phyloP scores from a whole-genome alignment of 2,113 vertebrate species.

The Myrmecobius fasciatus region DNA sequence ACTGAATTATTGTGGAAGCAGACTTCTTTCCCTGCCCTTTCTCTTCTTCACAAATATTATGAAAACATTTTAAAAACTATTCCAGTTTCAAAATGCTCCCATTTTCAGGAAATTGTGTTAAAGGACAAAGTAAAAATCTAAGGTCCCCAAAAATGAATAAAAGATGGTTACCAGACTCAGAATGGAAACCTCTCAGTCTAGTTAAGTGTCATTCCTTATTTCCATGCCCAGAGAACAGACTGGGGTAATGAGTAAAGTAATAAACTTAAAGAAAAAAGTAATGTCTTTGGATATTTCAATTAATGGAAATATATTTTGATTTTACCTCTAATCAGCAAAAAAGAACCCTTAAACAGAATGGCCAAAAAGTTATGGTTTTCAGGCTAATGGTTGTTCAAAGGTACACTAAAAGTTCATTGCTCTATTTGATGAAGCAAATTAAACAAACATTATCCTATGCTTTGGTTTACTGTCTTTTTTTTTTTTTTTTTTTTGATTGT shows the following conservation, averaged over 20 bases:
- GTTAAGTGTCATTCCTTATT: neutral
- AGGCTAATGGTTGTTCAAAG: neutral
- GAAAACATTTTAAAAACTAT: neutral
- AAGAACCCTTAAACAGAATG: neutral
- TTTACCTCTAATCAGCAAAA: neutral
- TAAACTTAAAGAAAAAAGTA: too few relatives aligned
- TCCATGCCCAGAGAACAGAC: neutral
- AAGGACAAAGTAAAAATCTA: too few relatives aligned
- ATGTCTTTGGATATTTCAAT: neutral
- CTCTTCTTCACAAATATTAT: neutral
- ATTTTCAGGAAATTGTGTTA: too few relatives aligned
- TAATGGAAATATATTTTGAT: neutral
- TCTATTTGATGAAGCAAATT: neutral
- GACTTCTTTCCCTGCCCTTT: neutral
- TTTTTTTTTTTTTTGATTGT: neutral
- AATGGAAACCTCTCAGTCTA: neutral
- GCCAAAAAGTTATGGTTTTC: neutral
- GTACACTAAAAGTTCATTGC: neutral
- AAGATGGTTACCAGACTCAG: neutral
- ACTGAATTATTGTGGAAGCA: neutral
- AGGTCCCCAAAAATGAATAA: neutral
- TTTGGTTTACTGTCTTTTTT: neutral
- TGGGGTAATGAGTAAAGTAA: neutral
- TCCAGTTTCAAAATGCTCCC: too few relatives aligned
- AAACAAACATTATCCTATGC: neutral